phyloP scores from a whole-genome alignment of 2,797 vertebrate genomes.

The Acrossocheilus fasciatus region DNA sequence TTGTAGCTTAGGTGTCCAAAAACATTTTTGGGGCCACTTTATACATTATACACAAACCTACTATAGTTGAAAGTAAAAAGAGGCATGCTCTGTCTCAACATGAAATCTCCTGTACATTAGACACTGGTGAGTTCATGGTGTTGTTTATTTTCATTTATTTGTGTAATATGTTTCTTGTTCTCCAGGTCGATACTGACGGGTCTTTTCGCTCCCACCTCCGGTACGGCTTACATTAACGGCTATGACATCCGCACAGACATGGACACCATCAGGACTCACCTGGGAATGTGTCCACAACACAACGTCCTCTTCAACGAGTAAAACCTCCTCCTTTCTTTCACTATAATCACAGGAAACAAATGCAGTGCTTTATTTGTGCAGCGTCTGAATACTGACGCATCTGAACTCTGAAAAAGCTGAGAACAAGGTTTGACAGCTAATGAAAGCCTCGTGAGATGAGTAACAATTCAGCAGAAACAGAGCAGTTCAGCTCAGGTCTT shows the following conservation, averaged over 20 bases:
- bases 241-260: slow-evolving; percentile 91
- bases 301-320: slow-evolving; percentile 96
- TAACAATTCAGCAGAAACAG: neutral
- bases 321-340: slow-evolving; percentile 68
- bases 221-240: slow-evolving; percentile 92
- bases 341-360: neutral
- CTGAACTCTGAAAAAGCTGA: neutral
- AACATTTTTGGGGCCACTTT: neutral
- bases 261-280: slow-evolving; percentile 86
- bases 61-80: neutral
- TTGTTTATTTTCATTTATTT: slow-evolving; percentile 44
- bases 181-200: slow-evolving; percentile 96
- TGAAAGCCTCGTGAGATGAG: neutral
- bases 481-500: neutral
- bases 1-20: neutral
- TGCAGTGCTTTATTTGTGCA: neutral
- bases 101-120: neutral
- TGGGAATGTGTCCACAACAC: slow-evolving; percentile 98
- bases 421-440: neutral
- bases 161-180: slow-evolving; percentile 51
- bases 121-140: neutral
- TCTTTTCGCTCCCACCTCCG: slow-evolving; percentile 92
- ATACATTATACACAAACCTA: neutral
- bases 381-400: neutral
- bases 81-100: neutral